Conservation (phyloP, 2,113 vertebrate genomes). For the Colius striatus region DNA sequence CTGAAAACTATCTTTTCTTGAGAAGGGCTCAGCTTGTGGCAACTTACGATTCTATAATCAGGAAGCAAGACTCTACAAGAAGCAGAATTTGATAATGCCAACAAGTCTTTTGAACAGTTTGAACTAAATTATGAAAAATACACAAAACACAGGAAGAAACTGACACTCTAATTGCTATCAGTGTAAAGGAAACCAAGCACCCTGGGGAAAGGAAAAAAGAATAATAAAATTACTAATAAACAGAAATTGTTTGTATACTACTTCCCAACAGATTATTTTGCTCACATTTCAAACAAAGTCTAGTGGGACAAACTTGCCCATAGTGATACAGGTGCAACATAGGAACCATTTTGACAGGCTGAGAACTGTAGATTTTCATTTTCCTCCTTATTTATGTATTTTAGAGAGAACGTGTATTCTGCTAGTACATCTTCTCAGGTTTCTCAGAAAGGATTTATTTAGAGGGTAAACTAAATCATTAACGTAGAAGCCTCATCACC, state of each 20-base stretch:
- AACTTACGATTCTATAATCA: background rate
- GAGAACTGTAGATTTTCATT: background rate
- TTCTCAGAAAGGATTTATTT: background rate
- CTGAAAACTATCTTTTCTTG: background rate
- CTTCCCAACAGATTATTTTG: background rate
- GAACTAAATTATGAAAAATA: background rate
- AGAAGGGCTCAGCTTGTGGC: background rate
- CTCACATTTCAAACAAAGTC: background rate
- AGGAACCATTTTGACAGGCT: background rate
- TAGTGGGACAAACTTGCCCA: background rate
- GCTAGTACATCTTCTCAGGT: background rate
- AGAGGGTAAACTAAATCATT: background rate
- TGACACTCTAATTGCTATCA: background rate
- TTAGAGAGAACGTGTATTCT: background rate
- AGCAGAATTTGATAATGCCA: background rate
- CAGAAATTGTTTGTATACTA: background rate
- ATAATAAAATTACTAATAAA: background rate
- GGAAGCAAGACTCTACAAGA: background rate
- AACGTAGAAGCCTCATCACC: background rate
- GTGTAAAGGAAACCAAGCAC: background rate
- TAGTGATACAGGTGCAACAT: background rate
- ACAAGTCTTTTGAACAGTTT: background rate
- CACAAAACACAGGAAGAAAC: background rate
- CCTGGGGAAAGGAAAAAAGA: background rate
- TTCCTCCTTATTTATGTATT: background rate